Conservation (phyloP, 2,888 invertebrate species). For the Sipha maydis region DNA sequence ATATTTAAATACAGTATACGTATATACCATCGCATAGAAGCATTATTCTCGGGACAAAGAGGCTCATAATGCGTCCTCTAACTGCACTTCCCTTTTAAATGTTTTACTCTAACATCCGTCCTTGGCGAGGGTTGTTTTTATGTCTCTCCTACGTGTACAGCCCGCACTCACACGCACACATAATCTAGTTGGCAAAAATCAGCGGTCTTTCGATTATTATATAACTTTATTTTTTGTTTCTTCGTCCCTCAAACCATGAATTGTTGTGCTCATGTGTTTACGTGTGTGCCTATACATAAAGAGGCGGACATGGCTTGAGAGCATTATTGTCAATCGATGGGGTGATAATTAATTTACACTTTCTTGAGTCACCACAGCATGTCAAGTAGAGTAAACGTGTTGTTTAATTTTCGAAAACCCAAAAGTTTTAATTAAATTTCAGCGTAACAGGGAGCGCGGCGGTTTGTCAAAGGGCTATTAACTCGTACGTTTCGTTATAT, state of each 20-base stretch:
- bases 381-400: conserved; percentile 45
- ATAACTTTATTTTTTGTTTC: background rate
- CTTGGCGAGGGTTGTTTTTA: conserved; percentile 38
- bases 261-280: too few relatives aligned
- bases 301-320: background rate
- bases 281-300: background rate
- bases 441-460: background rate
- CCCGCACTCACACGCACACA: background rate
- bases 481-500: background rate
- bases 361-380: background rate
- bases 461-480: conserved; percentile 15
- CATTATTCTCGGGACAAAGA: conserved; percentile 10
- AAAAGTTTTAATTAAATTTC: conserved; percentile 59
- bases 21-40: background rate
- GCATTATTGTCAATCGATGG: conserved; percentile 34
- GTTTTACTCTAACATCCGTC: conserved; percentile 34
- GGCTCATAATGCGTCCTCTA: conserved; percentile 38
- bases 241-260: background rate
- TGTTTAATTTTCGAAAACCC: conserved; percentile 55
- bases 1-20: background rate
- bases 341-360: conserved; percentile 52
- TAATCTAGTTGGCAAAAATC: conserved; percentile 18
- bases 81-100: conserved; percentile 48
- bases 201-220: conserved; percentile 8
- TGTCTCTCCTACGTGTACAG: background rate